Evolutionary conservation across 2,113 vertebrate genomes (phyloP), one percentile per base, ranked within the genome.

Genomic region (Perca flavescens): DNA sequence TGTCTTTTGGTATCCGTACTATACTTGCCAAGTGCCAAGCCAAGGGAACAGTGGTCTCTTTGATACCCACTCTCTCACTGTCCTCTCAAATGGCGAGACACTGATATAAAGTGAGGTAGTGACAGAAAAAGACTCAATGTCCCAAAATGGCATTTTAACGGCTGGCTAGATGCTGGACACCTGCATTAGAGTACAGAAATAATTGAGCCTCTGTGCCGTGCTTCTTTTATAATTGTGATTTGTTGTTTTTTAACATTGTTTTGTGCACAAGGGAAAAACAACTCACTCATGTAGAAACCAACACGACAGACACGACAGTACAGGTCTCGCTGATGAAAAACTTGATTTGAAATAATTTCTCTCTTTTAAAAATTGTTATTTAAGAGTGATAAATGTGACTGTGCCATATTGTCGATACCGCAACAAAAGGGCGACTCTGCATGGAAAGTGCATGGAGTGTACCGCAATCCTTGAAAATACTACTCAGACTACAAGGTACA

Each of bases 21-120:
- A 14, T 60, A 50, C 71, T 85, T 77, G 60, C 86, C 75, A 90
- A 86, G 91, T 86, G 83, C 87, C 89, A 80, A 86, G 84, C 73
- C 68, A 60, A 73, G 76, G 78, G 87, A 90, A 91, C 91, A 90
- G 79, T 77, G 86, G 28, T 67, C 83, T 86, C 89, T 85, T 90
- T 90, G 72, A 92, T 69, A 10, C 54, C 1, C 43, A 21, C 31
- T 81, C 75, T 53, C 21, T 13, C 60, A 17, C 74, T 65, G 65
- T 73, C 54, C 76, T 85, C 68, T 81, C 36, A 47, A 43, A 83
- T 58, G 25, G 64, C 17, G 12, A 70, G 64, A 77, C n/a, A 21
- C 53, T 58, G 19, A 60, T 64, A 74, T 63, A 80, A 82, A 79
- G 56, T 68, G 52, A 6, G 28, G 13, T 19, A 53, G 34, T 67